Percentiles rank a stretch among this genome's conserved stretches.
Evolutionary conservation across 35 echinoderm and acorn worm species (phyloP).

Genomic region (Antedon bifida): DNA sequence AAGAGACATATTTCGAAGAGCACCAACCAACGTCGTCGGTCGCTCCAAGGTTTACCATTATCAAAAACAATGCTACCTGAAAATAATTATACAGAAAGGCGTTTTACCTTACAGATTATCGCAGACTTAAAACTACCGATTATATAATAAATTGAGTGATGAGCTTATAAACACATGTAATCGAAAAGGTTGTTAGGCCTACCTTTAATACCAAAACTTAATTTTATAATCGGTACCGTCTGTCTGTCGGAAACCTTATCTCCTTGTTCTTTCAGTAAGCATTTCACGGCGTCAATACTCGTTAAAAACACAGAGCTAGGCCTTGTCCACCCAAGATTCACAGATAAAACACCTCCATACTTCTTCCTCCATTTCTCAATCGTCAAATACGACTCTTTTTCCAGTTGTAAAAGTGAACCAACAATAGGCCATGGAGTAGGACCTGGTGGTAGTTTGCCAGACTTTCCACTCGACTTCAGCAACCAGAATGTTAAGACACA

Average conservation of each 20-base stretch:
- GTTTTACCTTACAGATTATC: too few species aligned
- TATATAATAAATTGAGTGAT: too few species aligned
- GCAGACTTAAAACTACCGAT: too few species aligned
- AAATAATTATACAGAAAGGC: too few species aligned
- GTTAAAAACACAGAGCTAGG: not conserved
- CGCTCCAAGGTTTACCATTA: not conserved
- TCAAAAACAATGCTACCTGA: not conserved
- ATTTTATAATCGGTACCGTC: not conserved
- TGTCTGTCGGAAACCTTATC: not conserved
- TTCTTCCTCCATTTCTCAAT: not conserved
- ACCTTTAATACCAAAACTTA: not conserved
- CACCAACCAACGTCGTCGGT: not conserved
- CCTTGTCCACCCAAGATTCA: not conserved
- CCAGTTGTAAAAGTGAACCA: not conserved
- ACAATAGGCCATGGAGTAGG: not conserved
- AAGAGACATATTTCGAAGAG: not conserved
- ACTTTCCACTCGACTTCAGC: not conserved
- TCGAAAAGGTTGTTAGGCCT: too few species aligned
- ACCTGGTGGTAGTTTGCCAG: not conserved
- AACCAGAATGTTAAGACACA: not conserved
- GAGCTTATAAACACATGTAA: too few species aligned
- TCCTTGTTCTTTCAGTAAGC: not conserved
- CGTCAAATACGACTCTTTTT: not conserved
- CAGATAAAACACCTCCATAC: not conserved
- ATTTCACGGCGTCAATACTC: not conserved